Percentiles rank a stretch among this genome's conserved stretches.
These are phyloP conservation scores for Pogonophryne albipinna DNA, from an alignment of 2,797 vertebrate species.

Conservation along the genomic window DNA sequence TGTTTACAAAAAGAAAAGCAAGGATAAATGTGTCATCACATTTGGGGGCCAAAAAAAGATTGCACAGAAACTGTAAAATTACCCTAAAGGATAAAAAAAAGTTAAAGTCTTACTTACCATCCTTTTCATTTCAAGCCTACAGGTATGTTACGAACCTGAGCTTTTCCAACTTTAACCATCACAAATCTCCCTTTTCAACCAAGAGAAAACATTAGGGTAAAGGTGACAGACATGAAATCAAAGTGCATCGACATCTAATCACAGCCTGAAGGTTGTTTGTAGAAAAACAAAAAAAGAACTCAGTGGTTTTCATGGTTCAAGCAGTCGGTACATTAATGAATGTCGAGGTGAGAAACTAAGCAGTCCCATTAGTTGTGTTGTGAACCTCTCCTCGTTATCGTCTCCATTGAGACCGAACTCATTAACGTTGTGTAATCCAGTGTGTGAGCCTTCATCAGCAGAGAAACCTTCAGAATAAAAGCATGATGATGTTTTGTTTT, in stretches of 20 bases:
- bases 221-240: conserved; percentile 58
- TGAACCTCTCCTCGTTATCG: conserved; percentile 17
- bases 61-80: background rate
- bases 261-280: conserved; percentile 42
- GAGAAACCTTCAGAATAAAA: conserved; percentile 58
- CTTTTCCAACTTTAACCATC: conserved; percentile 20
- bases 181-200: conserved; percentile 32
- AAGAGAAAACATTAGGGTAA: conserved; percentile 33
- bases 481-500: conserved; percentile 3
- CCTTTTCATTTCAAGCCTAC: conserved; percentile 14
- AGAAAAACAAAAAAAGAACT: conserved; percentile 19
- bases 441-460: conserved; percentile 59
- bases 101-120: background rate
- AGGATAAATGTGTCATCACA: background rate
- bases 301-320: conserved; percentile 60
- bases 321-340: conserved; percentile 18
- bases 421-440: conserved; percentile 51
- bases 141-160: conserved; percentile 7
- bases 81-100: conserved; percentile 6
- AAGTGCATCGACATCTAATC: conserved; percentile 72
- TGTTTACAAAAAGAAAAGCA: background rate
- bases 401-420: conserved; percentile 26
- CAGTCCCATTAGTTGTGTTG: background rate
- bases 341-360: conserved; percentile 41
- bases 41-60: background rate